phyloP scores from a whole-genome alignment of 2,113 vertebrate genomes.

The Cnemophilus loriae region DNA sequence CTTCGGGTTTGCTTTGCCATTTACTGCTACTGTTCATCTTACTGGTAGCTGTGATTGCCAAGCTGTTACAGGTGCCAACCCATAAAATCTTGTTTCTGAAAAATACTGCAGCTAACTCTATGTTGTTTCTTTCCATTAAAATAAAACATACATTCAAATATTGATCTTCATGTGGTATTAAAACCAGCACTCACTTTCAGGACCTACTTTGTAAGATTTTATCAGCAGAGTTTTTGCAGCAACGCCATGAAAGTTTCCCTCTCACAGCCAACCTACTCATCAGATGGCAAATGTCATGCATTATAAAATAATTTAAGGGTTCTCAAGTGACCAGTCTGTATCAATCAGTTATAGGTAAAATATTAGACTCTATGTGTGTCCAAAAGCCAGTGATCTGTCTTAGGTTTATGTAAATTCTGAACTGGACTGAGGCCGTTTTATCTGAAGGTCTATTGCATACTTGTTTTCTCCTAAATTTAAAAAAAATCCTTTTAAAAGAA shows the following conservation, averaged over 20 bases:
- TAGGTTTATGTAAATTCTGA: neutral
- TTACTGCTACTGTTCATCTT: neutral
- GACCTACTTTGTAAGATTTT: neutral
- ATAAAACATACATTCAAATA: neutral
- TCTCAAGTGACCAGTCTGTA: neutral
- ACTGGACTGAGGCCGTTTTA: neutral
- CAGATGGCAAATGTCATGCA: neutral
- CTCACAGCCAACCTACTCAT: neutral
- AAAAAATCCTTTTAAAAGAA: neutral
- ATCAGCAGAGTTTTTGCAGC: neutral
- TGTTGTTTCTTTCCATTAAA: neutral
- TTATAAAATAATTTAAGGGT: neutral
- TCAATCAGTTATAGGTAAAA: neutral
- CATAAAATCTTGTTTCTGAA: neutral
- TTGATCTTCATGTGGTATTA: neutral
- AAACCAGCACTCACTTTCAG: neutral
- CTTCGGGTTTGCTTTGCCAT: neutral
- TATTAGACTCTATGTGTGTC: neutral
- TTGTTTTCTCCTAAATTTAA: neutral
- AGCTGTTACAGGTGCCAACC: neutral
- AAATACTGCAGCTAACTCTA: neutral
- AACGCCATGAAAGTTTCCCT: neutral
- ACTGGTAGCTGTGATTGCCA: neutral
- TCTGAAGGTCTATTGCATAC: neutral
- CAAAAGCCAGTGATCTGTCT: neutral